Evolutionary conservation across 2,113 vertebrate species (phyloP), one percentile per base, ranked within the genome.

Genomic region (Malurus cyaneus): DNA sequence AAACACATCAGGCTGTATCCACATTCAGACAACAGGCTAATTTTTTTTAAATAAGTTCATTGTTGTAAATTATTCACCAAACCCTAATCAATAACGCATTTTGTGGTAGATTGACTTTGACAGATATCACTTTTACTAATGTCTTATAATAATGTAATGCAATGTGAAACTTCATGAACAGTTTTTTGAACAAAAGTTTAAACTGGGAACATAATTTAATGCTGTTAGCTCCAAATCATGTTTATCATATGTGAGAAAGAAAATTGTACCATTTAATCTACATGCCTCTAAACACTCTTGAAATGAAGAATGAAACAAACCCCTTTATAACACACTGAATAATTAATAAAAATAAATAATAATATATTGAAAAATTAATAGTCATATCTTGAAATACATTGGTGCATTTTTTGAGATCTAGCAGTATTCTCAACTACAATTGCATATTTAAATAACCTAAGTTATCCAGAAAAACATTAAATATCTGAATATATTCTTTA

Each of bases 51-150:
- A 94, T 89, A 92, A 81, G 84, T 76, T 36, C 15, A 61, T 79
- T 89, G 52, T 53, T 79, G 41, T 28, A 89, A 95, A 86, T 92
- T 92, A 60, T 91, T 86, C 66, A 61, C 80, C 71, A 84, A 71
- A 66, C 3, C 3, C 3, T 78, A 79, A 89, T 86, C 64, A 91
- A 71, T 89, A 89, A 86, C 52, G 5, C 18, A 79, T 91, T 81
- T 87, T 80, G 47, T 86, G 21, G 12, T 81, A 36, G 14, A 96
- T 91, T 74, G 69, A 67, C 34, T 89, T 74, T 57, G 83, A 81
- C 28, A 81, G 52, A 72, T 79, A 86, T 81, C 77, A 92, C 53
- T 91, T 42, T 79, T 64, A 79, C 41, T 89, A 84, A 91, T 70
- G 14, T 44, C 61, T 76, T 74, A 19, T 46, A 92, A 72, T 84